Evolutionary conservation across 2,888 invertebrate genomes (phyloP).

Genomic region (Melanostoma mellinum): DNA sequence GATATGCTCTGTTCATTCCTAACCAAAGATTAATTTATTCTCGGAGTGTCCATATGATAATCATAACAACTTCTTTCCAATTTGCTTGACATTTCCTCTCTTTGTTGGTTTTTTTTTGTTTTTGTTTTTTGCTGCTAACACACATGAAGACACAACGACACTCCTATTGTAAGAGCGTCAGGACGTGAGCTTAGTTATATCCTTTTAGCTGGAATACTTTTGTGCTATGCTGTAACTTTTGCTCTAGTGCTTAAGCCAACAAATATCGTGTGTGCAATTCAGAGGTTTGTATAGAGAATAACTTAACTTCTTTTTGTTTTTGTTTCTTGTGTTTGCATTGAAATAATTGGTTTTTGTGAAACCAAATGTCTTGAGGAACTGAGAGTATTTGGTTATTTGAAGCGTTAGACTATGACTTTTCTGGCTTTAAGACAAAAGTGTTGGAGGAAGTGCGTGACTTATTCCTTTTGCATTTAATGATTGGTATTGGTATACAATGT

Average conservation of each 20-base stretch:
- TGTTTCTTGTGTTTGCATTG: slow-evolving; percentile 3
- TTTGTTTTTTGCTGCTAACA: slow-evolving; percentile 3
- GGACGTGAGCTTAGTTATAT: slow-evolving; percentile 95
- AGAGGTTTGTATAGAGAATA: slow-evolving; percentile 88
- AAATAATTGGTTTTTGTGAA: slow-evolving; percentile 8
- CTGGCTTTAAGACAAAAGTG: too few relatives aligned
- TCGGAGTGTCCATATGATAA: slow-evolving; percentile 28
- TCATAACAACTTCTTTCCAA: slow-evolving; percentile 57
- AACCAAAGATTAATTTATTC: slow-evolving; percentile 40
- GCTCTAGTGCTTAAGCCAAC: slow-evolving; percentile 93
- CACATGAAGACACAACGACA: slow-evolving; percentile 88
- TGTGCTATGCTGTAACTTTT: slow-evolving; percentile 97
- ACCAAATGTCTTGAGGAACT: not conserved
- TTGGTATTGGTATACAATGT: too few relatives aligned
- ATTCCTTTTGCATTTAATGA: too few relatives aligned
- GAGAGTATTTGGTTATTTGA: not conserved
- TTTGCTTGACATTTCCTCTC: slow-evolving; percentile 28
- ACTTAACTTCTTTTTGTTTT: not conserved
- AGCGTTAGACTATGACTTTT: not conserved
- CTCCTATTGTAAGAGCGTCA: slow-evolving; percentile 98
- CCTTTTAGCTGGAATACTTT: slow-evolving; percentile 92
- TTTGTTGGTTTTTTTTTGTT: too few relatives aligned
- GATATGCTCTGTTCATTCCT: slow-evolving; percentile 5
- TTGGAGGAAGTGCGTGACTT: too few relatives aligned
- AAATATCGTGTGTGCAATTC: slow-evolving; percentile 93